phyloP scores from a whole-genome alignment of 2,888 invertebrate species.

The Lissonota sp. region DNA sequence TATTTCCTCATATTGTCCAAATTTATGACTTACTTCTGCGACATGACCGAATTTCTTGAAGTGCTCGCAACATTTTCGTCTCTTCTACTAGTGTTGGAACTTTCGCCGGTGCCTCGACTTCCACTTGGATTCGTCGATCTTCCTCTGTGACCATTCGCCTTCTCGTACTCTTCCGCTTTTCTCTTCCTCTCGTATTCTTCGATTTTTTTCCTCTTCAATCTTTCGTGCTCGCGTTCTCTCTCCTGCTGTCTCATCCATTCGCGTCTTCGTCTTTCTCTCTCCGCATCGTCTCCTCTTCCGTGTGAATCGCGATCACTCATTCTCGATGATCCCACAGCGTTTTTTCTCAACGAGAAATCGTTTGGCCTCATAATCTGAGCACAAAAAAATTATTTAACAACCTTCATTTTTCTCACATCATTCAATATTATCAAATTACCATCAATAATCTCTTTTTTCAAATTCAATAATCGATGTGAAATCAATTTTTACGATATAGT shows the following conservation, averaged over 20 bases:
- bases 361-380: conserved; percentile 36
- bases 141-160: conserved; percentile 43
- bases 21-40: conserved; percentile 62
- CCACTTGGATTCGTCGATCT: conserved; percentile 58
- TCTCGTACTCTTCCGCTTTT: conserved; percentile 56
- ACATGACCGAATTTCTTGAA: conserved; percentile 62
- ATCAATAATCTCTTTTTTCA: no score
- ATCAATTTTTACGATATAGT: no score
- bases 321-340: conserved; percentile 29
- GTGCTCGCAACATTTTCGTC: background rate
- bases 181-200: conserved; percentile 70
- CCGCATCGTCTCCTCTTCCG: conserved; percentile 66
- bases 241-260: conserved; percentile 73
- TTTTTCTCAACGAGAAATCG: conserved; percentile 12
- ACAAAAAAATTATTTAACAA: conserved; percentile 11
- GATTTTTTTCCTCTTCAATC: conserved; percentile 71
- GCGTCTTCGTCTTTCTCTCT: conserved; percentile 67
- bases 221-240: conserved; percentile 68
- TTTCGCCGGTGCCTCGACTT: conserved; percentile 40
- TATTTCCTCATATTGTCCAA: background rate
- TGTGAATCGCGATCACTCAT: conserved; percentile 35
- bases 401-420: no score
- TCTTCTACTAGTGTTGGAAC: conserved; percentile 25
- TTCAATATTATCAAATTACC: no score
- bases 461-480: no score